Base-by-base conservation (phyloP, 2,888 invertebrate genomes). In the Parnassius orleans region DNA sequence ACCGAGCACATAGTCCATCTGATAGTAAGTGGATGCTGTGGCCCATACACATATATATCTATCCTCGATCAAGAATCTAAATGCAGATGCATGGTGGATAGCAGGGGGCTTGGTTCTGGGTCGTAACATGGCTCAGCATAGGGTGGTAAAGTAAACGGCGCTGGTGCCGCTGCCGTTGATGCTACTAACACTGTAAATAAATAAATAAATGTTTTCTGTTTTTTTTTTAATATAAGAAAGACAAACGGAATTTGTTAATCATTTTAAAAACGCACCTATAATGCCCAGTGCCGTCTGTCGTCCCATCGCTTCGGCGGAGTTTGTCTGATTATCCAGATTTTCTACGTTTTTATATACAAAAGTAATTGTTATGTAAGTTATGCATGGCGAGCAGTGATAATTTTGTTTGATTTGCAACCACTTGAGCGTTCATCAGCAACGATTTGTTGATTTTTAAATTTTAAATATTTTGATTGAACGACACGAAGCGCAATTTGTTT, bases 121-220 rank as follows among this genome's bases (percentile, higher is more conserved):
- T 58, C 10, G 66, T 57, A 51, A 12, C 51, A 51, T 12, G 51
- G 51, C 19, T 19, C 19, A 19, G 19, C 19, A 19, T 19, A 19
- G 19, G n/a, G 24, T 24, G 24, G 46, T n/a, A 42, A 53, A 3
- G 33, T n/a, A 7, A 12, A 80, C 46, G 84, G 81, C 53, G 83
- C 68, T 15, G 87, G 19, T 19, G 19, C 19, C 19, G 19, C 19
- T 19, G 19, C 19, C 19, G 19, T 19, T 19, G 19, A 19, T 19
- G 83, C 82, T 76, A 87, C 67, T 53, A 88, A 73, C 64, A 80
- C 88, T 88, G 53, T n/a, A 14, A 19, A 19, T 19, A 19, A 19
- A 19, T 19, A 19, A 19, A 19, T 11, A 2, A 19, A 19, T 2
- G 19, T 2, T 2, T 19, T 19, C 19, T 19, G 2, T 19, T 19